Conservation (phyloP, 2,797 vertebrate species). For the Acanthopagrus latus region DNA sequence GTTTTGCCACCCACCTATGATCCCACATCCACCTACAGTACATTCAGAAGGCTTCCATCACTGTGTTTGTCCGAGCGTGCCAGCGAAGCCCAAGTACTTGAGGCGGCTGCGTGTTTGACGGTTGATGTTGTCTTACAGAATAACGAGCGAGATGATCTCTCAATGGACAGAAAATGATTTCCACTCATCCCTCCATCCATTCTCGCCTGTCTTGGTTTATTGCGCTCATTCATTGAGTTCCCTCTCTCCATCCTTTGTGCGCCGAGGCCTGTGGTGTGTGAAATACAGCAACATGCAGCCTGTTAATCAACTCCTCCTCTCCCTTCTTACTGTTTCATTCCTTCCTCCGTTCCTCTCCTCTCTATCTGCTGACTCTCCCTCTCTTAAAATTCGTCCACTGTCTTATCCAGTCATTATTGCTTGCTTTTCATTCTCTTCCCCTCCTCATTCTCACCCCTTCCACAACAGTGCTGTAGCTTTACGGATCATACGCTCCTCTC, state of each 20-base stretch:
- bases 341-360: not conserved
- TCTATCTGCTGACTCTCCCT: not conserved
- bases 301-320: constrained; percentile 31
- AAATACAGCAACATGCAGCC: constrained; percentile 11
- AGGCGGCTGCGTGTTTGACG: constrained; percentile 12
- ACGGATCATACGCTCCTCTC: not conserved
- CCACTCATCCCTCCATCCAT: constrained; percentile 20
- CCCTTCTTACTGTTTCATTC: not conserved
- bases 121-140: constrained; percentile 22
- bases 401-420: not conserved
- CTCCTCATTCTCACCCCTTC: not conserved
- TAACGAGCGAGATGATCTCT: constrained; percentile 47
- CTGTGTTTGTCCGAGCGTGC: not conserved
- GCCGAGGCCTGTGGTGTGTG: constrained; percentile 19
- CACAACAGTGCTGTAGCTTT: not conserved
- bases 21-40: not conserved
- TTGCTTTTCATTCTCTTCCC: not conserved
- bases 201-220: constrained; percentile 45
- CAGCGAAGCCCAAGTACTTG: not conserved
- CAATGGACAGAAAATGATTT: constrained; percentile 37
- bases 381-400: not conserved
- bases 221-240: constrained; percentile 47
- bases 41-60: constrained; percentile 8
- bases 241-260: constrained; percentile 7
- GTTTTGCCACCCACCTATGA: not conserved